These are phyloP conservation scores for Drosophila pruinosa DNA, from an alignment of 1,140 invertebrate species.

Conservation along the genomic window DNA sequence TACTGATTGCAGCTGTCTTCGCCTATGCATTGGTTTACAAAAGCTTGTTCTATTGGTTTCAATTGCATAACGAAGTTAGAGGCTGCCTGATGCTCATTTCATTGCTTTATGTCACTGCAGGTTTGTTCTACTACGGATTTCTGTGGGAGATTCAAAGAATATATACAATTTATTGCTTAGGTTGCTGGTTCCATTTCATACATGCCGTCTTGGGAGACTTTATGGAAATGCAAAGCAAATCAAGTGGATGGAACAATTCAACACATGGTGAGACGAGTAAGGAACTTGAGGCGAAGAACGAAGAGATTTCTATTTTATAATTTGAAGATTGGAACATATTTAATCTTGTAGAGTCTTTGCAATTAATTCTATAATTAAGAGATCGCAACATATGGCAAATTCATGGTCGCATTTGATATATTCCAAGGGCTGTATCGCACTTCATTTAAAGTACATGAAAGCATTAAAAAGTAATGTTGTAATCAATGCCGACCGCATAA, in stretches of 20 bases:
- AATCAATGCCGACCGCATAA: slow-evolving; percentile 12
- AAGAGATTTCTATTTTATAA: neutral
- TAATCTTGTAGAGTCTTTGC: too few relatives aligned
- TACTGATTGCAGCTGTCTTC: slow-evolving; percentile 33
- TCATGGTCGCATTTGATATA: too few relatives aligned
- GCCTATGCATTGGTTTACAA: slow-evolving; percentile 33
- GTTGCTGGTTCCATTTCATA: slow-evolving; percentile 46
- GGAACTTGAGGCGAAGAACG: neutral
- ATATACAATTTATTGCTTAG: neutral
- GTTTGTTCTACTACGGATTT: neutral
- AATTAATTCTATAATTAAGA: neutral
- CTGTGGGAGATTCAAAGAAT: neutral
- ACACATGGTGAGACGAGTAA: neutral
- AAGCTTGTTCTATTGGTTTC: neutral
- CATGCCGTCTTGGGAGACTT: slow-evolving; percentile 36
- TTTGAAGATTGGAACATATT: neutral
- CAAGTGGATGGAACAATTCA: neutral
- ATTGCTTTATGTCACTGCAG: slow-evolving; percentile 19
- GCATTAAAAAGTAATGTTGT: slow-evolving; percentile 14
- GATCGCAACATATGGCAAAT: too few relatives aligned
- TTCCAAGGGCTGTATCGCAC: neutral
- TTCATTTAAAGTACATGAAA: neutral
- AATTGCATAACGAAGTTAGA: neutral
- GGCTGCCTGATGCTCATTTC: neutral
- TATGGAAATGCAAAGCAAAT: neutral